These are phyloP conservation scores for Malacoraja senta DNA, from an alignment of 2,797 vertebrate species.

Conservation along the genomic window DNA sequence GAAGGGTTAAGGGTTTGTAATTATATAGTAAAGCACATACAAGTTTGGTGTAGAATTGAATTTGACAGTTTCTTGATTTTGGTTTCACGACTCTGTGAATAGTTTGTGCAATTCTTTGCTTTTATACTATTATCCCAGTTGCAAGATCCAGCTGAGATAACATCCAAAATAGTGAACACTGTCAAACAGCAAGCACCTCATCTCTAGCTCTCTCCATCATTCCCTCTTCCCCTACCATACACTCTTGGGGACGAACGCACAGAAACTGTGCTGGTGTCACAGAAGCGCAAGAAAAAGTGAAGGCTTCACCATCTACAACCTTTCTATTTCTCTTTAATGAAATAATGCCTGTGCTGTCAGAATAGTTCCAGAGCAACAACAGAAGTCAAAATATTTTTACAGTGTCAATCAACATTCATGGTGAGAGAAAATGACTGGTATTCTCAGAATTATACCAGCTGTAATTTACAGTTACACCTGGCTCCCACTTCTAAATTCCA, in stretches of 20 bases:
- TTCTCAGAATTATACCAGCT: neutral
- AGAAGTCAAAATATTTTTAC: neutral
- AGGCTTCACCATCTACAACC: neutral
- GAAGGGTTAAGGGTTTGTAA: neutral
- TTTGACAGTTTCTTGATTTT: neutral
- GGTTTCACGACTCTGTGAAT: neutral
- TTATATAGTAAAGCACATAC: neutral
- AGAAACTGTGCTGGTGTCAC: neutral
- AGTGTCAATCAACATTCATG: slow-evolving; percentile 15
- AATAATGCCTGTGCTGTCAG: neutral
- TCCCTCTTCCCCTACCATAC: no score
- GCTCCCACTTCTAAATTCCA: neutral
- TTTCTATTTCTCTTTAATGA: neutral
- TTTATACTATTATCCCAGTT: neutral
- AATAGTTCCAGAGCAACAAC: neutral
- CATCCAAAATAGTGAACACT: neutral
- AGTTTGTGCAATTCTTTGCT: neutral
- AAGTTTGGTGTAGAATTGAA: no score
- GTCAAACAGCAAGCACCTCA: neutral
- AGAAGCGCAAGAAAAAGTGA: neutral
- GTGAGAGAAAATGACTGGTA: neutral
- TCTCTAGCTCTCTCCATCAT: neutral
- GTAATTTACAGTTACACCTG: neutral
- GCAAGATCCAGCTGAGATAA: neutral
- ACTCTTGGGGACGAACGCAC: neutral